A percentile compares a stretch with the other conserved stretches of the same genome.
phyloP scores from a whole-genome alignment of 2,113 vertebrate species.

The Lamprologus ornatipinnis region DNA sequence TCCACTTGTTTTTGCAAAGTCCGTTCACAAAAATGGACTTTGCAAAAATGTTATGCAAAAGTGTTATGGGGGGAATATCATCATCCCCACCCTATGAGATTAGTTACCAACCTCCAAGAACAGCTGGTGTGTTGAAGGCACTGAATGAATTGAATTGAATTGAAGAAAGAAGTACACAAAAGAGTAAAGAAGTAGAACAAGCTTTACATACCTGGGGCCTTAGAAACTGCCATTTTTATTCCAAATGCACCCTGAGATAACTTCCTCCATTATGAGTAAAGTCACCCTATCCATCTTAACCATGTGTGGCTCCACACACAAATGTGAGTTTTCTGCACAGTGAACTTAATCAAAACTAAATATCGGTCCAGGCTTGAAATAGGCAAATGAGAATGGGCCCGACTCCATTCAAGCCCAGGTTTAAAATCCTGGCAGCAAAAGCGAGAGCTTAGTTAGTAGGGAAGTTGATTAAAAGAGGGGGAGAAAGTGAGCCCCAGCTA shows the following conservation, averaged over 20 bases:
- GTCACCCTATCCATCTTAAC: background rate
- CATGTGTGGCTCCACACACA: background rate
- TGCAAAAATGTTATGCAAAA: background rate
- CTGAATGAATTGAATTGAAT: background rate
- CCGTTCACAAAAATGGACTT: fast-evolving
- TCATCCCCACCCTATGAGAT: background rate
- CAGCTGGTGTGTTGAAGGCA: background rate
- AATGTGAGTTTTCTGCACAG: background rate
- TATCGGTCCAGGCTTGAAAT: background rate
- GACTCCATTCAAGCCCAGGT: background rate
- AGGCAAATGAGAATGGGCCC: background rate
- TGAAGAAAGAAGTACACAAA: background rate
- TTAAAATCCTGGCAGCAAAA: background rate
- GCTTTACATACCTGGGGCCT: background rate
- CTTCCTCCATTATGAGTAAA: background rate
- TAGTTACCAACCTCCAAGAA: background rate
- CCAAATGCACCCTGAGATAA: background rate
- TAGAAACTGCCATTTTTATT: background rate
- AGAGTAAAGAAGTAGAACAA: background rate
- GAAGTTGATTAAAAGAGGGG: background rate
- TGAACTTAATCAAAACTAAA: background rate
- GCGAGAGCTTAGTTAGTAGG: background rate
- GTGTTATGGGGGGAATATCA: background rate
- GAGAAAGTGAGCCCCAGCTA: background rate
- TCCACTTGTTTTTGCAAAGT: background rate